Evolutionary conservation across 2,888 invertebrate species (phyloP).

Genomic region (Hemaris fuciformis): DNA sequence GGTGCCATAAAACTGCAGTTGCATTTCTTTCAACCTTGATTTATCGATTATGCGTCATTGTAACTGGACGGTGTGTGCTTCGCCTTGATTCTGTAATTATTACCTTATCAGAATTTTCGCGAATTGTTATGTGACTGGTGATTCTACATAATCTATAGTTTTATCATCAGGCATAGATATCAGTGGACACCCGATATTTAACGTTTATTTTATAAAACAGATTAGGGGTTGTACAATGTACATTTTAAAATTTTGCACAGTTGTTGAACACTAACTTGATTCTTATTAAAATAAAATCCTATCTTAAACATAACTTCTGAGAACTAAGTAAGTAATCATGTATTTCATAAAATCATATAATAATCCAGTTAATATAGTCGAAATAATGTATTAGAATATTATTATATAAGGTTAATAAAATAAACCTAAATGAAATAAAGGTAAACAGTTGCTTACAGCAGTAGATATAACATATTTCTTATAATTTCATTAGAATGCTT

Average conservation of each 20-base stretch:
- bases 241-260: too few species aligned
- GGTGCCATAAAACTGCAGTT: conserved; percentile 49
- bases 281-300: not conserved
- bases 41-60: conserved; percentile 55
- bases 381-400: too few species aligned
- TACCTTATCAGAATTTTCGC: not conserved
- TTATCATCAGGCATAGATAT: not conserved
- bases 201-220: too few species aligned
- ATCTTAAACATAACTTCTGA: too few species aligned
- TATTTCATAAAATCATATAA: too few species aligned
- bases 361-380: too few species aligned
- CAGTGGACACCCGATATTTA: not conserved
- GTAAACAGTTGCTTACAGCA: too few species aligned
- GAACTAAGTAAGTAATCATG: too few species aligned
- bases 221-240: not conserved
- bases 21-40: conserved; percentile 52
- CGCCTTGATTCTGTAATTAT: conserved; percentile 9
- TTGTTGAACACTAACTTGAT: not conserved
- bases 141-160: not conserved
- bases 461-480: too few species aligned
- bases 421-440: too few species aligned
- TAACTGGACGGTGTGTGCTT: conserved; percentile 17
- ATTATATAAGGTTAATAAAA: too few species aligned
- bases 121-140: not conserved
- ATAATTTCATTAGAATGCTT: too few species aligned